Conservation (phyloP, 2,113 vertebrate genomes). For the Bagarius yarrelli region DNA sequence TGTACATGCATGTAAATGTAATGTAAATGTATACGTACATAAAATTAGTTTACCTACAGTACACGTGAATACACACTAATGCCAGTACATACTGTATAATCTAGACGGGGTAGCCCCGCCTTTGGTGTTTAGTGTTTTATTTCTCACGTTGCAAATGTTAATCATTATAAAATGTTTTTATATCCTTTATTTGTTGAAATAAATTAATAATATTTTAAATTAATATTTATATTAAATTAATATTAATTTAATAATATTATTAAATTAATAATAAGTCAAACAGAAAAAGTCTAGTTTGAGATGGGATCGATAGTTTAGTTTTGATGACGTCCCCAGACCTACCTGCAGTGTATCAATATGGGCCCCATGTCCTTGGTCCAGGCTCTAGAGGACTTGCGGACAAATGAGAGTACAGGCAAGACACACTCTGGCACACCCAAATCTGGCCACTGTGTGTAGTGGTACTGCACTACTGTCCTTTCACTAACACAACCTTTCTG, state of each 20-base stretch:
- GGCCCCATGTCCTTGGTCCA: constrained; percentile 78
- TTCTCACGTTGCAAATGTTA: not conserved
- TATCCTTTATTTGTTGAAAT: too few relatives aligned
- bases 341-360: constrained; percentile 94
- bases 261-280: not conserved
- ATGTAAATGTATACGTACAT: not conserved
- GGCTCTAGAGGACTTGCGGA: constrained; percentile 82
- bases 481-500: constrained; percentile 80
- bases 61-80: not conserved
- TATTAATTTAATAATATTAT: too few relatives aligned
- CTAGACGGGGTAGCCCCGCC: not conserved
- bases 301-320: not conserved
- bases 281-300: not conserved
- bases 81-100: not conserved
- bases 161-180: not conserved
- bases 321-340: constrained; percentile 39
- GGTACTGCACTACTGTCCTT: constrained; percentile 84
- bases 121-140: not conserved
- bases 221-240: not conserved
- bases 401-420: constrained; percentile 86
- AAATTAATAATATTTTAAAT: too few relatives aligned
- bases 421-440: constrained; percentile 91
- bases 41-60: not conserved
- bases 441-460: constrained; percentile 98
- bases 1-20: too few relatives aligned